Conservation (phyloP, 1,140 invertebrate genomes). For the Polypedilum vanderplanki region DNA sequence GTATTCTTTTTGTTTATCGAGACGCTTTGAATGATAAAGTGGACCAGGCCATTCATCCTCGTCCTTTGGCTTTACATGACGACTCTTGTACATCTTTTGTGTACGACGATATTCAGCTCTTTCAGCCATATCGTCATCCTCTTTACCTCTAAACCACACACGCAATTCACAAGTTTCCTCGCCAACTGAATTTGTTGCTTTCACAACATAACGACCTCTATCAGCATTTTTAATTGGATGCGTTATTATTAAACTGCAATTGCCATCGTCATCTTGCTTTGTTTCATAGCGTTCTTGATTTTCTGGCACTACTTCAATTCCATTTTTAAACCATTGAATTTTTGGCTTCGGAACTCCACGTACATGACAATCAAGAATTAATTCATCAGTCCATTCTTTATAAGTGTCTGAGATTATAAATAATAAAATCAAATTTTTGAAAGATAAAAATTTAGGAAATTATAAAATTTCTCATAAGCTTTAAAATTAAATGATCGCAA, state of each 20-base stretch:
- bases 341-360: conserved; percentile 60
- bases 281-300: conserved; percentile 49
- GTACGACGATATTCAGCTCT: conserved; percentile 22
- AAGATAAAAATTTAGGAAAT: too few relatives aligned
- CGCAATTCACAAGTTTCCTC: conserved; percentile 38
- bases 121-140: neutral
- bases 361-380: conserved; percentile 69
- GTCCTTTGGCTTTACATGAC: neutral
- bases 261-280: conserved; percentile 54
- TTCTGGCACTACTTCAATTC: conserved; percentile 48
- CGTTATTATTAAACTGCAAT: conserved; percentile 61
- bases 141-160: conserved; percentile 37
- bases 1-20: conserved; percentile 1
- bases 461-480: too few relatives aligned
- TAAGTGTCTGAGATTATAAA: conserved; percentile 60
- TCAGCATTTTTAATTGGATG: conserved; percentile 54
- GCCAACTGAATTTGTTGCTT: conserved; percentile 49
- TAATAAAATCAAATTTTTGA: too few relatives aligned
- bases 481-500: too few relatives aligned
- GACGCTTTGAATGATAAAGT: conserved; percentile 5
- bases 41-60: neutral
- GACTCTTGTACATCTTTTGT: conserved; percentile 26
- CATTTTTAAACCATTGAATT: conserved; percentile 72
- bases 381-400: conserved; percentile 58
- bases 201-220: conserved; percentile 67